phyloP scores from a whole-genome alignment of 2,113 vertebrate genomes.

The Piprites chloris region DNA sequence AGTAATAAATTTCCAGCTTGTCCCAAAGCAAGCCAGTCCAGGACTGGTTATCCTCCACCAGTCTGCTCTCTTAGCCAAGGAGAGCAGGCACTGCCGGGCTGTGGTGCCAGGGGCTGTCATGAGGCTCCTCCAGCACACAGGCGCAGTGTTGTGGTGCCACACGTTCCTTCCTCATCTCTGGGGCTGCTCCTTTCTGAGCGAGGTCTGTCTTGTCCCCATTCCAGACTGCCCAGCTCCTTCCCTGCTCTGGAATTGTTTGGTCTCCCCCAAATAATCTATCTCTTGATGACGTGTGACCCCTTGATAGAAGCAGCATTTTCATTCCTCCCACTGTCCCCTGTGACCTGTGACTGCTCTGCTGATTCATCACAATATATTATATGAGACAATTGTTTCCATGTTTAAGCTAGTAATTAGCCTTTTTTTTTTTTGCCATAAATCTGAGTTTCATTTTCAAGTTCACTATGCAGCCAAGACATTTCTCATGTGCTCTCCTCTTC shows the following conservation, averaged over 20 bases:
- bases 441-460: slow-evolving; percentile 11
- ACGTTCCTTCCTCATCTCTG: not conserved
- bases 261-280: not conserved
- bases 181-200: not conserved
- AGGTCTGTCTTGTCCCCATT: not conserved
- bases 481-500: not conserved
- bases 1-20: not conserved
- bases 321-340: not conserved
- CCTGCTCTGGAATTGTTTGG: not conserved
- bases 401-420: slow-evolving; percentile 19
- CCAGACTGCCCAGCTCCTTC: not conserved
- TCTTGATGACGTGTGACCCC: not conserved
- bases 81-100: rapidly evolving
- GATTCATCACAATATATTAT: slow-evolving; percentile 46
- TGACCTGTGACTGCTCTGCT: slow-evolving; percentile 35
- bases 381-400: slow-evolving; percentile 43
- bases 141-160: rapidly evolving
- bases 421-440: slow-evolving; percentile 37
- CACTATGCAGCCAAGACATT: not conserved
- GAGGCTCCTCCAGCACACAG: not conserved
- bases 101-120: rapidly evolving
- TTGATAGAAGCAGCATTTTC: not conserved
- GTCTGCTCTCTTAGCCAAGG: not conserved
- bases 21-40: not conserved
- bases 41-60: not conserved